These are phyloP conservation scores for Trididemnum clinides DNA, from an alignment of 23 tunicate species.

Conservation along the genomic window DNA sequence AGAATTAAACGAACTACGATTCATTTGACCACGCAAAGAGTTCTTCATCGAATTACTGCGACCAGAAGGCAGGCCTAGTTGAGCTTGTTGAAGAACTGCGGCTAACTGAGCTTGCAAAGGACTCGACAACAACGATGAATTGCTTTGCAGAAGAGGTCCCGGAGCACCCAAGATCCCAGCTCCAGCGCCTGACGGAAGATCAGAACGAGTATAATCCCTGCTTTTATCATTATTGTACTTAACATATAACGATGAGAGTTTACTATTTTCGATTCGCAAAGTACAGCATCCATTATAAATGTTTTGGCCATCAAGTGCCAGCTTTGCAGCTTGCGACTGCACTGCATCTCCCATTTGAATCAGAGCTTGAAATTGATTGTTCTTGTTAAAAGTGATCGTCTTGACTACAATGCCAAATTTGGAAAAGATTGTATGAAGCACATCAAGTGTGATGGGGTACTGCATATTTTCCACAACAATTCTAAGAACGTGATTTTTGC, in stretches of 20 bases:
- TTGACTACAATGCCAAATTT: conserved; percentile 89
- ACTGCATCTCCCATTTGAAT: conserved; percentile 93
- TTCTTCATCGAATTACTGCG: conserved; percentile 27
- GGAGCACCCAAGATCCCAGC: conserved; percentile 43
- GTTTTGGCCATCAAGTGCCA: conserved; percentile 88
- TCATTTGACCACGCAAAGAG: conserved; percentile 59
- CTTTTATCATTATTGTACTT: conserved; percentile 96
- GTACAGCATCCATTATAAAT: conserved; percentile 94
- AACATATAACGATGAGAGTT: conserved; percentile 69
- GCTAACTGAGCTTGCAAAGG: conserved; percentile 40
- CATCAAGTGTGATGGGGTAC: conserved; percentile 88
- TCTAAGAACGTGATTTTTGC: conserved; percentile 86
- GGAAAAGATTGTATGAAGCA: conserved; percentile 76
- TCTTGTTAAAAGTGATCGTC: conserved; percentile 87
- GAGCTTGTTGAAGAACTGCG: conserved; percentile 66
- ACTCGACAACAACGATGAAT: conserved; percentile 18
- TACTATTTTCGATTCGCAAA: conserved; percentile 91
- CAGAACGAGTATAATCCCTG: conserved; percentile 86
- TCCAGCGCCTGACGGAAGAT: conserved; percentile 69
- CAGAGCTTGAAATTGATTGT: conserved; percentile 98
- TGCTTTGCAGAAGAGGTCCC: conserved; percentile 40
- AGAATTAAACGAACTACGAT: background rate
- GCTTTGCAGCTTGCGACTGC: conserved; percentile 83
- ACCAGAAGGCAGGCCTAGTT: conserved; percentile 21
- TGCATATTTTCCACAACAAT: conserved; percentile 96